Evolutionary conservation across 2,888 invertebrate species (phyloP), one percentile per base, ranked within the genome.

Genomic region (Pardosa pseudoannulata): DNA sequence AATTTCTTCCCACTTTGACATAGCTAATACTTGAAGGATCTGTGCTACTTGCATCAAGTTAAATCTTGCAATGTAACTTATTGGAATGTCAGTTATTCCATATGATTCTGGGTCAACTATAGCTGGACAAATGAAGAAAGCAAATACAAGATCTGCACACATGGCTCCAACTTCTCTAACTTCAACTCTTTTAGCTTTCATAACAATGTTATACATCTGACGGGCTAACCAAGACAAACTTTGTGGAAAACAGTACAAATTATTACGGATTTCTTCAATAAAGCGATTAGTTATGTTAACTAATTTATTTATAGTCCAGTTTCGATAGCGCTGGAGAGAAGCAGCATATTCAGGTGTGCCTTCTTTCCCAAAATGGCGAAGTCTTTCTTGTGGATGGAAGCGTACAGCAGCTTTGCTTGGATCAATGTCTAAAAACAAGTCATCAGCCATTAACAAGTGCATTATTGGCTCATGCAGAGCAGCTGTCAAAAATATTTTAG

Each of bases 31-130:
- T 93, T 98, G 98, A 70, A 99, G 92, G 89, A 98, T 96, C 92
- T 97, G 97, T 0, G 97, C 98, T 82, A 98, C 91, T 91, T 93
- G 93, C 91, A 93, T 93, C 65, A 93, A 91, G 91, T 93, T 99
- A 92, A 97, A 97, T 46, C 98, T 93, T 5, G 97, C 97, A 82
- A 97, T 94, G 90, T 96, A 95, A 62, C 96, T 96, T 79, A 99
- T 96, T 70, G 89, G 89, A 0, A 96, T 95, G 91, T 98, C 98
- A 2, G 96, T 96, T 1, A 93, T 93, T 19, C 98, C 98, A 92
- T 97, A 95, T 0, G 97, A 95, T 91, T 98, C 98, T 0, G 99
- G 99, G 93, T 97, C 97, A 71, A 98, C 96, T 78, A 99, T 96
- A 0, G 98, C 98, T 1, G 98, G 98, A 90, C 98, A 99, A 86